Evolutionary conservation across 2,797 vertebrate genomes (phyloP).

Genomic region (Syngnathus acus): DNA sequence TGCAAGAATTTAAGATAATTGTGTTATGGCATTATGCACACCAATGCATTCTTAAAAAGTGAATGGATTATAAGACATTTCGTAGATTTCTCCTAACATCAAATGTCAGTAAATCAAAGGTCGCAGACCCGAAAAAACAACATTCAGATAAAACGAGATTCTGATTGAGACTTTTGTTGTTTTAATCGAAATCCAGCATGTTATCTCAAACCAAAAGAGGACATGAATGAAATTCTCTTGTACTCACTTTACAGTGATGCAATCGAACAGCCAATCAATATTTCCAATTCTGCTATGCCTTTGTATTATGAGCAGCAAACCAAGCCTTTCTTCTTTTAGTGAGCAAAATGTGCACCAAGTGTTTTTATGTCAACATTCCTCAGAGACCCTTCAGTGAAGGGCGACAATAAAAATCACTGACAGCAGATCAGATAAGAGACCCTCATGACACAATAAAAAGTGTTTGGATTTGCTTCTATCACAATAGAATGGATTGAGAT

Average conservation of each 20-base stretch:
- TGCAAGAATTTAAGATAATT: neutral
- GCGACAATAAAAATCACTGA: slow-evolving; percentile 22
- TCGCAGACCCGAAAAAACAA: neutral
- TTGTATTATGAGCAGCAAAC: neutral
- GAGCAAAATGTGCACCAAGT: slow-evolving; percentile 3
- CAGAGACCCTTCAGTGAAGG: slow-evolving; percentile 23
- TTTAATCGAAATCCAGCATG: neutral
- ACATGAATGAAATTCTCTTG: neutral
- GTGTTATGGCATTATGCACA: neutral
- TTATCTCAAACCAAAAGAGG: neutral
- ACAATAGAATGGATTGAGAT: slow-evolving; percentile 9
- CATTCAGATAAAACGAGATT: neutral
- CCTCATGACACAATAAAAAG: slow-evolving; percentile 21
- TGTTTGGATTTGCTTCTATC: slow-evolving; percentile 39
- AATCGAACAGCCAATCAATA: neutral
- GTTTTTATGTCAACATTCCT: slow-evolving; percentile 17
- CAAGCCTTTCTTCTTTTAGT: slow-evolving; percentile 1
- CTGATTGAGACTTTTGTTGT: neutral
- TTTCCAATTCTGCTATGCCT: neutral
- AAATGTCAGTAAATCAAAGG: slow-evolving; percentile 7
- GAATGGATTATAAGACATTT: neutral
- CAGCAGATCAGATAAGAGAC: slow-evolving; percentile 23
- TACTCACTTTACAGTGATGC: neutral
- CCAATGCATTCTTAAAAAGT: neutral
- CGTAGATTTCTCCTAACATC: too few relatives aligned